phyloP scores from a whole-genome alignment of 2,113 vertebrate species.

The Colius striatus region DNA sequence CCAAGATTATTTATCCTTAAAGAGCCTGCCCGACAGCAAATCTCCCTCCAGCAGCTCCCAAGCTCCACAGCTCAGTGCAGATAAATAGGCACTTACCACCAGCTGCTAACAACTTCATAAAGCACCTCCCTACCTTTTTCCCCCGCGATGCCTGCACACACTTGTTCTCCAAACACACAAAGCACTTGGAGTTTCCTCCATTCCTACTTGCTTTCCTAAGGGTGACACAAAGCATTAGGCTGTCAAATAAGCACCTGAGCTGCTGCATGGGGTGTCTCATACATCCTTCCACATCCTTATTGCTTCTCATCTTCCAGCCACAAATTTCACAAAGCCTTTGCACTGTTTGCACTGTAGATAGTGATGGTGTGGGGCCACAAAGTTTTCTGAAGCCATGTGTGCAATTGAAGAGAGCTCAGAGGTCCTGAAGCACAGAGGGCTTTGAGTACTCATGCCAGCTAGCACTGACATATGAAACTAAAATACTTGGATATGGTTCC shows the following conservation, averaged over 20 bases:
- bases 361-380: background rate
- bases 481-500: background rate
- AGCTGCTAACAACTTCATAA: background rate
- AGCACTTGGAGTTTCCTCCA: background rate
- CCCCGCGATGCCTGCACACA: fast-evolving
- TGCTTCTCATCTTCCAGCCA: background rate
- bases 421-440: fast-evolving
- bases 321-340: background rate
- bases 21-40: background rate
- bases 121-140: background rate
- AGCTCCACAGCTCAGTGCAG: background rate
- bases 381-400: fast-evolving
- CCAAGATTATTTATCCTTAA: constrained; percentile 22
- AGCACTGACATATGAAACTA: background rate
- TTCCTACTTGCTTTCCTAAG: background rate
- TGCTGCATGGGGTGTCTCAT: background rate
- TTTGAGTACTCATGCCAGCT: fast-evolving
- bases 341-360: fast-evolving
- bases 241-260: background rate
- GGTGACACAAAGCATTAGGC: background rate
- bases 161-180: fast-evolving
- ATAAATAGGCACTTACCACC: background rate
- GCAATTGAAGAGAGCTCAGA: background rate
- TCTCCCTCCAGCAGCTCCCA: background rate
- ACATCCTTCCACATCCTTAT: background rate